phyloP scores from a whole-genome alignment of 2,113 vertebrate genomes.

The Callospermophilus lateralis region DNA sequence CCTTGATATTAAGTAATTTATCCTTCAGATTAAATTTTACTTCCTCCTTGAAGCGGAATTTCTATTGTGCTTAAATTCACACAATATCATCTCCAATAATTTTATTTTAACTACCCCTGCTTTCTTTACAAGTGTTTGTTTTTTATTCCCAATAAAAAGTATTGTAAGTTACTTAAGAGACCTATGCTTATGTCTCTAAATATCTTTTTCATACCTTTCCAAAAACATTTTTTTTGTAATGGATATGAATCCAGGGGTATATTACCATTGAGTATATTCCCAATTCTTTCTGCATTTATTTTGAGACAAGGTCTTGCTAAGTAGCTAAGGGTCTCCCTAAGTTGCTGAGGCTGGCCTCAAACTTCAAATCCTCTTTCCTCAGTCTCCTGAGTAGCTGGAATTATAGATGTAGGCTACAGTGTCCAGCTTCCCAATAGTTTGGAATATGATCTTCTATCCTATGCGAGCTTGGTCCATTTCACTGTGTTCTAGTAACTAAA shows the following conservation, averaged over 20 bases:
- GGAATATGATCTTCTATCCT: not conserved
- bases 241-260: too few species aligned
- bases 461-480: not conserved
- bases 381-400: not conserved
- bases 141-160: constrained; percentile 20
- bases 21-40: not conserved
- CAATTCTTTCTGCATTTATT: not conserved
- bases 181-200: not conserved
- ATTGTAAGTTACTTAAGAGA: not conserved
- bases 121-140: constrained; percentile 5
- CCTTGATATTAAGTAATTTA: not conserved
- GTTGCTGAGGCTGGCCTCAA: not conserved
- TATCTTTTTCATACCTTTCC: not conserved
- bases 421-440: not conserved
- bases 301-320: not conserved
- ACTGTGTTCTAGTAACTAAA: constrained; percentile 6
- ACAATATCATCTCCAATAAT: not conserved
- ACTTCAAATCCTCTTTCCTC: not conserved
- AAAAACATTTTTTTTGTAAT: too few species aligned
- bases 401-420: not conserved
- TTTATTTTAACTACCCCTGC: not conserved
- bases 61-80: not conserved
- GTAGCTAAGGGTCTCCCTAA: too few species aligned
- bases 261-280: too few species aligned
- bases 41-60: constrained; percentile 18